phyloP scores from a whole-genome alignment of 1,140 invertebrate species.

The Drosophila kikkawai region DNA sequence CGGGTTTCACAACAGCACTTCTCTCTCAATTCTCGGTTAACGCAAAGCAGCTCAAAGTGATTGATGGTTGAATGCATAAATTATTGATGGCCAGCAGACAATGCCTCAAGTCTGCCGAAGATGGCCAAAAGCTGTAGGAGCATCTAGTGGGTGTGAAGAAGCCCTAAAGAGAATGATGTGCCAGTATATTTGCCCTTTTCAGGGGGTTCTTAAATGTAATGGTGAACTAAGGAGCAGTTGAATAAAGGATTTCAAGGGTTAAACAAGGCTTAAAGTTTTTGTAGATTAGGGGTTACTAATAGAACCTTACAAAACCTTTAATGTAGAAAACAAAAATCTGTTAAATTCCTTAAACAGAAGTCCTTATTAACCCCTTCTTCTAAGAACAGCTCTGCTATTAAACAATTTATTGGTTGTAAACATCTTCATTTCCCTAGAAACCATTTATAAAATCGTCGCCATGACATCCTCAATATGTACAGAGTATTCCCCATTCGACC shows the following conservation, averaged over 20 bases:
- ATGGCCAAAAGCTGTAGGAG: conserved; percentile 13
- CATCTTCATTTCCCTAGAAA: neutral
- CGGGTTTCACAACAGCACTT: conserved; percentile 32
- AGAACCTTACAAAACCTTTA: no score
- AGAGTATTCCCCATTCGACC: conserved; percentile 11
- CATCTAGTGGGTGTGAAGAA: conserved; percentile 7
- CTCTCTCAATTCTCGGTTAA: conserved; percentile 54
- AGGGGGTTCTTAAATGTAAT: neutral
- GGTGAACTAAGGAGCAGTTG: conserved; percentile 5
- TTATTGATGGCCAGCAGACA: conserved; percentile 78
- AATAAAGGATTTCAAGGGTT: conserved; percentile 8
- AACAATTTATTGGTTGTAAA: neutral
- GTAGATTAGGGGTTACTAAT: neutral
- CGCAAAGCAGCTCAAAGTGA: conserved; percentile 79
- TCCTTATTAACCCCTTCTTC: neutral
- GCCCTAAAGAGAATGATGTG: conserved; percentile 56
- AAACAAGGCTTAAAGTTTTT: neutral
- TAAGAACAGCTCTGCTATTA: neutral
- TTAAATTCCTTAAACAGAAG: neutral
- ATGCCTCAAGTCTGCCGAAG: conserved; percentile 36
- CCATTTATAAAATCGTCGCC: neutral
- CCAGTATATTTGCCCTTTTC: conserved; percentile 36
- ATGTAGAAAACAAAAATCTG: no score
- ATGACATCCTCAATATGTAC: neutral
- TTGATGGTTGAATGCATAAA: conserved; percentile 82